These are phyloP conservation scores for Myotis planiceps DNA, from an alignment of 2,797 vertebrate species.

Conservation along the genomic window DNA sequence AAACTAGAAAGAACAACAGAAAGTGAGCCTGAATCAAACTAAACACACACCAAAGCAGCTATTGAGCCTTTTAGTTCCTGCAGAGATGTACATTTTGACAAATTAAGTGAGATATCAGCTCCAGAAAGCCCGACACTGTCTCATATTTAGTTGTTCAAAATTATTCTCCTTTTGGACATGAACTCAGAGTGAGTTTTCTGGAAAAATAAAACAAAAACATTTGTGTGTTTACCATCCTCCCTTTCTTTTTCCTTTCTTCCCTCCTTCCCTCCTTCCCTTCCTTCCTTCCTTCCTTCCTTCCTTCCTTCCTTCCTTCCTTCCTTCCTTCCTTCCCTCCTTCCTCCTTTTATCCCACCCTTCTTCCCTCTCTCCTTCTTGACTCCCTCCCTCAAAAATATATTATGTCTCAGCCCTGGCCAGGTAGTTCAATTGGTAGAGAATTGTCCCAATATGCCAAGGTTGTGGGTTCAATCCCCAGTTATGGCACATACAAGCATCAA, in stretches of 20 bases:
- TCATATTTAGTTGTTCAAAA: slow-evolving; percentile 12
- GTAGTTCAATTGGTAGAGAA: background rate
- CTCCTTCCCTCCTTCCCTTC: background rate
- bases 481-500: background rate
- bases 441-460: background rate
- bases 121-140: background rate
- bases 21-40: background rate
- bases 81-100: background rate
- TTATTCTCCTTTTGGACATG: background rate
- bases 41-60: background rate
- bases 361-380: background rate
- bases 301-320: background rate
- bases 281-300: background rate
- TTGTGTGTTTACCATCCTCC: background rate
- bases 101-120: slow-evolving; percentile 30
- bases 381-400: background rate
- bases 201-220: background rate
- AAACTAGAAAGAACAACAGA: background rate
- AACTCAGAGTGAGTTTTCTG: background rate
- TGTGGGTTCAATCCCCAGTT: background rate
- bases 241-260: background rate
- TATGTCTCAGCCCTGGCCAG: background rate
- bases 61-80: background rate
- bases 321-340: background rate
- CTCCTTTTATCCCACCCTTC: background rate